These are phyloP conservation scores for Apotomis turbidana DNA, from an alignment of 2,888 invertebrate genomes.

Conservation along the genomic window DNA sequence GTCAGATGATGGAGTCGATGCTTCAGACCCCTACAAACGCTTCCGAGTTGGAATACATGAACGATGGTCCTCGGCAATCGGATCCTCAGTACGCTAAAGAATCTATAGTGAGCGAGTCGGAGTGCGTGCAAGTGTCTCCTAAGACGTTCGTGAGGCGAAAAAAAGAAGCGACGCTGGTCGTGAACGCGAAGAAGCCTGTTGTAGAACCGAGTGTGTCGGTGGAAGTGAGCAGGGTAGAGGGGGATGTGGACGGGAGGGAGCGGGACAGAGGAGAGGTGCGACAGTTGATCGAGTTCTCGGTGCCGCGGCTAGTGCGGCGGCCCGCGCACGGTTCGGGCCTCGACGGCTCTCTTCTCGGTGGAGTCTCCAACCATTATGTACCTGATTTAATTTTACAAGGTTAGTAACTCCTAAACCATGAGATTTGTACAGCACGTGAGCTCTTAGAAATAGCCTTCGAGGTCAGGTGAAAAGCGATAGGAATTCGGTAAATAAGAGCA, in stretches of 20 bases:
- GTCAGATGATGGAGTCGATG: slow-evolving; percentile 81
- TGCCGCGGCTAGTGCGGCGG: slow-evolving; percentile 65
- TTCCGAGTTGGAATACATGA: slow-evolving; percentile 86
- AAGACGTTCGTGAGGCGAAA: slow-evolving; percentile 74
- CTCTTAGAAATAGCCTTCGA: too few species aligned
- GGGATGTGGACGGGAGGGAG: slow-evolving; percentile 45
- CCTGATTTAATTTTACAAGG: slow-evolving; percentile 91
- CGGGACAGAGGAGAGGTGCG: slow-evolving; percentile 61
- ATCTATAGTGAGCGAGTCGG: slow-evolving; percentile 55
- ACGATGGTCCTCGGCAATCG: slow-evolving; percentile 70
- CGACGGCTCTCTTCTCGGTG: slow-evolving; percentile 85
- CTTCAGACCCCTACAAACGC: slow-evolving; percentile 91
- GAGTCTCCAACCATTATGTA: slow-evolving; percentile 86
- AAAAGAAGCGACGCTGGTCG: slow-evolving; percentile 75
- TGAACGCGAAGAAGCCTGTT: slow-evolving; percentile 53
- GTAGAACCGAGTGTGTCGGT: slow-evolving; percentile 43
- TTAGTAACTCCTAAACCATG: slow-evolving; percentile 46
- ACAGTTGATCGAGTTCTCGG: slow-evolving; percentile 82
- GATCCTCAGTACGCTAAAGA: slow-evolving; percentile 75
- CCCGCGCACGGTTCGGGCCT: slow-evolving; percentile 70
- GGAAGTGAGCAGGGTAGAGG: slow-evolving; percentile 46
- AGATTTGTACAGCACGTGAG: too few species aligned
- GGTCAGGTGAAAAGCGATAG: too few species aligned
- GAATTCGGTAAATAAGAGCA: too few species aligned
- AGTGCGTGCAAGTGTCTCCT: slow-evolving; percentile 59